A percentile compares a stretch with the other conserved stretches of the same genome.
Evolutionary conservation across 2,797 vertebrate genomes (phyloP).

Genomic region (Florisuga fusca): DNA sequence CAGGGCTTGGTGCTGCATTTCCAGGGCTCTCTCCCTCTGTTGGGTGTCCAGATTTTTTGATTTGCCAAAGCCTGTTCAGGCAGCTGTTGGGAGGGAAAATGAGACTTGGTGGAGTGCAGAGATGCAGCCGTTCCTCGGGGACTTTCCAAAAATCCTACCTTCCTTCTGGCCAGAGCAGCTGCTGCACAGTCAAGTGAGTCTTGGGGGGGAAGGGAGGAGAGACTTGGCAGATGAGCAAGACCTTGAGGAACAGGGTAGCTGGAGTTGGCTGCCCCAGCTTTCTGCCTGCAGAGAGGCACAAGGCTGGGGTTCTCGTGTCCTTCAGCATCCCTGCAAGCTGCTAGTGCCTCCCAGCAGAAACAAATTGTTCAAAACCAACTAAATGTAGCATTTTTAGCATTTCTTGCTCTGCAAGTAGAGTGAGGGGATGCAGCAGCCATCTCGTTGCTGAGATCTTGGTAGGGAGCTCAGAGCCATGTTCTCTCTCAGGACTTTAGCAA

Average conservation of each 20-base stretch:
- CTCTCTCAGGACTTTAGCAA: neutral
- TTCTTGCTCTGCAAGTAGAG: neutral
- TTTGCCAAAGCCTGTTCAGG: neutral
- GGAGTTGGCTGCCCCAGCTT: neutral
- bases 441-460: neutral
- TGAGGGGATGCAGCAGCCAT: neutral
- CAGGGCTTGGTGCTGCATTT: neutral
- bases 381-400: neutral
- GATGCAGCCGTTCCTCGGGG: neutral
- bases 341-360: slow-evolving; percentile 4
- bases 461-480: neutral
- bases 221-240: neutral
- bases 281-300: neutral
- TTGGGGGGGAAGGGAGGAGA: neutral
- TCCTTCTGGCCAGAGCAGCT: slow-evolving; percentile 1
- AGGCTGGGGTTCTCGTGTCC: neutral
- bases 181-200: neutral
- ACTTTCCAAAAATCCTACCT: neutral
- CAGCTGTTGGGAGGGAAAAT: neutral
- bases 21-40: neutral
- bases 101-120: neutral
- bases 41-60: neutral
- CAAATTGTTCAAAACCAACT: neutral
- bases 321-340: neutral
- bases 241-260: neutral